Evolutionary conservation across 2,113 vertebrate species (phyloP), one percentile per base, ranked within the genome.

Genomic region (Tyto alba): DNA sequence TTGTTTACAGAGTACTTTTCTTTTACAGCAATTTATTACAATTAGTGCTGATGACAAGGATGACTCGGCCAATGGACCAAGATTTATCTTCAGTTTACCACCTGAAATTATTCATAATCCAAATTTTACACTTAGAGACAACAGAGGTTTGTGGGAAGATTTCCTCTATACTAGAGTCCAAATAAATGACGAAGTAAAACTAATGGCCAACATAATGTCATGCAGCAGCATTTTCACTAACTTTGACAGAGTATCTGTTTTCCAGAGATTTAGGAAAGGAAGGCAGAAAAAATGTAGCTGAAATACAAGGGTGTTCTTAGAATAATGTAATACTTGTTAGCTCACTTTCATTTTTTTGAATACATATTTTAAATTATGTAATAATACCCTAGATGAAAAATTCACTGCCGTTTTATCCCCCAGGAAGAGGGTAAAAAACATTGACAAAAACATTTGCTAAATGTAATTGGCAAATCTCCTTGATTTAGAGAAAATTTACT

Each of bases 41-140:
- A 98, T 99, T 74, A 99, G 98, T n/a, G 99, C 99, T 9, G 98
- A 99, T 96, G 99, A 99, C 98, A 99, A 99, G 97, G 99, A 99
- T 48, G 99, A 99, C 94, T 98, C 99, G 30, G 98, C 98, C 92
- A 99, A 99, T 81, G 98, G 99, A 88, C 99, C 99, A 87, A 98
- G 98, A 97, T 99, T 99, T 96, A 98, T 98, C 71, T 99, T 99
- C 98, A 99, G 98, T 91, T 98, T 99, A 5, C 98, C 99, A 62
- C 98, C 98, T 21, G 99, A 99, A 97, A 99, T 99, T 81, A 98
- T 98, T 82, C 98, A 99, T 95, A 99, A 99, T 97, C 98, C 99
- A 90, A 99, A 99, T 97, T 99, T 99, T 97, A 99, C 99, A n/a
- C 98, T 99, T 81, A 98, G 98, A 98, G 99, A 99, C 97, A 99